Conservation (phyloP, 2,113 vertebrate species). For the Catagonus wagneri region DNA sequence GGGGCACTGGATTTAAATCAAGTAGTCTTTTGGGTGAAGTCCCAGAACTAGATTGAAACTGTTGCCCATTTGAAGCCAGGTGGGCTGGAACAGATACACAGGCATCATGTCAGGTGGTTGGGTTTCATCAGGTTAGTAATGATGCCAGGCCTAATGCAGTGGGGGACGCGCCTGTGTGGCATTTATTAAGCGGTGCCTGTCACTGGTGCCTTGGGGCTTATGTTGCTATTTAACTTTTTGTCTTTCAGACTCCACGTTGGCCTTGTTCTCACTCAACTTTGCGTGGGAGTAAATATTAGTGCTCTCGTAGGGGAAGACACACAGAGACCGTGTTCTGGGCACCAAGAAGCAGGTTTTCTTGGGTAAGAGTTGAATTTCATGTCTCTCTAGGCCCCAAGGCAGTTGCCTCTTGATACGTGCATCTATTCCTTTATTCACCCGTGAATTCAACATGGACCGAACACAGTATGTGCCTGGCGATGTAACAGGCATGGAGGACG, state of each 20-base stretch:
- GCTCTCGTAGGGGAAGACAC: neutral
- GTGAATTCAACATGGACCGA: neutral
- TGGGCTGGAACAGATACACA: neutral
- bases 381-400: neutral
- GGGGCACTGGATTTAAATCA: neutral
- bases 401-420: neutral
- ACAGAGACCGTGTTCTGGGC: neutral
- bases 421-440: neutral
- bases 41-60: neutral
- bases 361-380: neutral
- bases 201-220: neutral
- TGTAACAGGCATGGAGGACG: neutral
- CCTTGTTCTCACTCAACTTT: constrained; percentile 25
- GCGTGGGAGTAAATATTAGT: neutral
- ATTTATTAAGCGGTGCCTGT: neutral
- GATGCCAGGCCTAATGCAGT: neutral
- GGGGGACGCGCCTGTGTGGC: neutral
- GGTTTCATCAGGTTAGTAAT: neutral
- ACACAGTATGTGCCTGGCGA: neutral
- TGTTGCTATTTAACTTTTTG: neutral
- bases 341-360: neutral
- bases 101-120: neutral
- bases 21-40: neutral
- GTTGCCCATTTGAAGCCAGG: neutral
- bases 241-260: neutral